phyloP scores from a whole-genome alignment of 2,113 vertebrate species.

The Aptenodytes patagonicus region DNA sequence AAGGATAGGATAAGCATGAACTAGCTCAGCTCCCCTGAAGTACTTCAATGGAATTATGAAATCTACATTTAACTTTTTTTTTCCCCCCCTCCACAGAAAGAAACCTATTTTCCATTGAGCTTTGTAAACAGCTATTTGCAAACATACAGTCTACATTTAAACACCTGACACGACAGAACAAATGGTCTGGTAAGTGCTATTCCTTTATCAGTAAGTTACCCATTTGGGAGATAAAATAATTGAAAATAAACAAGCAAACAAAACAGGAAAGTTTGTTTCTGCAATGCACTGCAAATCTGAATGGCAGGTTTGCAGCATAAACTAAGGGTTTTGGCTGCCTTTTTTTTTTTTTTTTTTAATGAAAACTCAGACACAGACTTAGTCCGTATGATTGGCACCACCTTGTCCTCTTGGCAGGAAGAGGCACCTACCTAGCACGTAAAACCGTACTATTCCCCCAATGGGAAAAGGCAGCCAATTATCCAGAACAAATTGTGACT shows the following conservation, averaged over 20 bases:
- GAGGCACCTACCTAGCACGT: background rate
- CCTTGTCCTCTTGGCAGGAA: background rate
- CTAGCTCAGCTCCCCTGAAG: background rate
- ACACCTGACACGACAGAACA: background rate
- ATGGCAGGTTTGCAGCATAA: background rate
- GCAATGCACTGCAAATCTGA: background rate
- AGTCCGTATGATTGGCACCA: background rate
- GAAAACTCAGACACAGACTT: background rate
- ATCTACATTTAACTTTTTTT: background rate
- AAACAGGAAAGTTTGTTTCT: background rate
- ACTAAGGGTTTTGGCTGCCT: no score
- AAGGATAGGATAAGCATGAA: background rate
- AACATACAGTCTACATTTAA: background rate
- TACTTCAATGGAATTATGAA: background rate
- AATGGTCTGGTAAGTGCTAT: background rate
- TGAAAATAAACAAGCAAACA: background rate
- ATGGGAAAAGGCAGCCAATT: slow-evolving; percentile 48
- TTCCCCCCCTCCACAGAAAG: background rate
- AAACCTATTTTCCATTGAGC: background rate
- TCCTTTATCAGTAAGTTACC: background rate
- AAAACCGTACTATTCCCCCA: background rate
- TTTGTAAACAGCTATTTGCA: background rate
- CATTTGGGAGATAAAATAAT: background rate
- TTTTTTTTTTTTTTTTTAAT: background rate
- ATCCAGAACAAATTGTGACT: slow-evolving; percentile 70